Percentiles rank a stretch among this genome's conserved stretches.
Conservation (phyloP, 1,140 invertebrate species). For the Drosophila trapezifrons region DNA sequence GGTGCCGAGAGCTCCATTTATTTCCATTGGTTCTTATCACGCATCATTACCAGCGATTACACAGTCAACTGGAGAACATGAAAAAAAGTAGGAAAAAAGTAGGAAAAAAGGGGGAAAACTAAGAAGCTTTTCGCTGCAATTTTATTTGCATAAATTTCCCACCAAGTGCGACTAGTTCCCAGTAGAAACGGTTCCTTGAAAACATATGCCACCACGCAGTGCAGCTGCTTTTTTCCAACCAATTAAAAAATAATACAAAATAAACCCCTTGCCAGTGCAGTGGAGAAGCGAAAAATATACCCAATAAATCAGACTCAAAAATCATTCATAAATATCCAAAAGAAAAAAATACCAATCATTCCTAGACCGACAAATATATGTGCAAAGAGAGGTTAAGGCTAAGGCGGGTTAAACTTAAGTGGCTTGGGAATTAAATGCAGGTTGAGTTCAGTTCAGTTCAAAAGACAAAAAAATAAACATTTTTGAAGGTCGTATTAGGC, state of each 20-base stretch:
- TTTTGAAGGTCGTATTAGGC: conserved; percentile 39
- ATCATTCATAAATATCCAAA: not conserved
- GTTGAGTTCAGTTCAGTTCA: conserved; percentile 25
- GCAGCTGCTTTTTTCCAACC: too few species aligned
- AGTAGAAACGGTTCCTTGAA: not conserved
- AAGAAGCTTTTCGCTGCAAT: not conserved
- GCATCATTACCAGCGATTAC: not conserved
- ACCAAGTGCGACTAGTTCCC: not conserved
- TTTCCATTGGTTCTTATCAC: not conserved
- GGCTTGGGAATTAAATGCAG: conserved; percentile 4
- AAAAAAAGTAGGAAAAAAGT: too few species aligned
- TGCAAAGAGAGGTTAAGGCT: conserved; percentile 7
- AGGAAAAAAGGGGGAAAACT: not conserved
- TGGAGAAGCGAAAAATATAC: too few species aligned
- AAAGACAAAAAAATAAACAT: not conserved
- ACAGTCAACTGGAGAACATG: not conserved
- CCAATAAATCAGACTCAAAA: too few species aligned
- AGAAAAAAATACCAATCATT: not conserved
- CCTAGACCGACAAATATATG: not conserved
- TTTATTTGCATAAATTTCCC: not conserved
- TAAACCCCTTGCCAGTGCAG: too few species aligned
- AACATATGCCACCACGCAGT: too few species aligned
- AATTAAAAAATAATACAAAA: too few species aligned
- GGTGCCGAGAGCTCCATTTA: too few species aligned
- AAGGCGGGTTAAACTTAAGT: not conserved